A percentile compares a stretch with the other conserved stretches of the same genome.
These are phyloP conservation scores for Sterna hirundo DNA, from an alignment of 2,113 vertebrate species.

Conservation along the genomic window DNA sequence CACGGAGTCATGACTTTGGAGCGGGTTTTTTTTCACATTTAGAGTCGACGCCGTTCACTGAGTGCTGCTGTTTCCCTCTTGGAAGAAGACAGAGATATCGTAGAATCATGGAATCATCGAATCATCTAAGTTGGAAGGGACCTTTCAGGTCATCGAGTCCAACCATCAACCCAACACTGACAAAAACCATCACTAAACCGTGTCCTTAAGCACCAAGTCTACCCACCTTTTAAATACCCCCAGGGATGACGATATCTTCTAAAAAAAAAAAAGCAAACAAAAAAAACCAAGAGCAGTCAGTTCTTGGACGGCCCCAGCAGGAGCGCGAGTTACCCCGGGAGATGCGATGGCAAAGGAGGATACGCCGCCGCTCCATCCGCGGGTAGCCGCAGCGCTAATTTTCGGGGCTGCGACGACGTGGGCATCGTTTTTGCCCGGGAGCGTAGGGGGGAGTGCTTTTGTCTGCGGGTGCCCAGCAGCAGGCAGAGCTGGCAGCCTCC, in stretches of 20 bases:
- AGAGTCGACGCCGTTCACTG: fast-evolving
- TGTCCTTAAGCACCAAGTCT: neutral
- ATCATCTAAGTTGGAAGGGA: neutral
- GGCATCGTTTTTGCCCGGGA: neutral
- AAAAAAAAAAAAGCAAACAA: too few relatives aligned
- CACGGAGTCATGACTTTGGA: fast-evolving
- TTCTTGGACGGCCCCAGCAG: neutral
- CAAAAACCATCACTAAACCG: neutral
- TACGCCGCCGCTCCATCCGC: fast-evolving
- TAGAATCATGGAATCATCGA: neutral
- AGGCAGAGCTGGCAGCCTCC: neutral
- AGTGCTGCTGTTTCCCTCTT: neutral
- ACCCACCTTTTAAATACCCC: neutral
- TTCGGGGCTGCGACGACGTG: fast-evolving
- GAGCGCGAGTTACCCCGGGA: fast-evolving
- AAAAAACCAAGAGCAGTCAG: neutral
- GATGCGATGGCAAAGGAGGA: neutral
- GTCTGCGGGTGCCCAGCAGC: neutral
- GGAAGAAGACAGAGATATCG: neutral
- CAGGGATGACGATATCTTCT: neutral
- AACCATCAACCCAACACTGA: neutral
- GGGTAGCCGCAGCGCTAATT: fast-evolving
- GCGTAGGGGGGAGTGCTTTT: neutral
- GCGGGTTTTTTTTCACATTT: neutral
- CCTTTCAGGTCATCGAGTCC: neutral